These are phyloP conservation scores for Sycobia sp. DNA, from an alignment of 1,140 invertebrate species.

Conservation along the genomic window DNA sequence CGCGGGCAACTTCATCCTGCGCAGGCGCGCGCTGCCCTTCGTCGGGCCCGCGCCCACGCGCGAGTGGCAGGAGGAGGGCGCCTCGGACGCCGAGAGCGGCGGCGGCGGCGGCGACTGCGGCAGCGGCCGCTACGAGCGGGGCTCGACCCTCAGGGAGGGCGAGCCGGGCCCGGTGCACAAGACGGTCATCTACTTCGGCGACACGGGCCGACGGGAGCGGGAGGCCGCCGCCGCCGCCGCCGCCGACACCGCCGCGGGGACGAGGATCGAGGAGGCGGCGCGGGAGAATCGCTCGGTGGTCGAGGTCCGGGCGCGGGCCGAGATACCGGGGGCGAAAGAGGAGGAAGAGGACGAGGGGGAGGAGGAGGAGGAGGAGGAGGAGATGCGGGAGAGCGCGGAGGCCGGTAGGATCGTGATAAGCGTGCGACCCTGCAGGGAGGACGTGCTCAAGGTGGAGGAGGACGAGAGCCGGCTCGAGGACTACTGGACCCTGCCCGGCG, in stretches of 20 bases:
- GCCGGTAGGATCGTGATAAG: constrained; percentile 57
- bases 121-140: constrained; percentile 53
- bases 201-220: constrained; percentile 48
- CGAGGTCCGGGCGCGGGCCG: constrained; percentile 20
- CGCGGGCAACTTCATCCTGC: constrained; percentile 65
- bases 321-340: too few relatives aligned
- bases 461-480: constrained; percentile 60
- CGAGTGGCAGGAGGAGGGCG: constrained; percentile 65
- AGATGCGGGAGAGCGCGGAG: constrained; percentile 49
- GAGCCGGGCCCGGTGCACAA: constrained; percentile 66
- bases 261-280: too few relatives aligned
- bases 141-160: too few relatives aligned
- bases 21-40: constrained; percentile 62
- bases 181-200: constrained; percentile 74
- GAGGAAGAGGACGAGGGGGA: constrained; percentile 30
- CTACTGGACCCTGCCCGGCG: constrained; percentile 56
- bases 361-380: constrained; percentile 41
- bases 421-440: constrained; percentile 59
- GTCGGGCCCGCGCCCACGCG: constrained; percentile 56
- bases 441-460: constrained; percentile 54
- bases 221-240: too few relatives aligned
- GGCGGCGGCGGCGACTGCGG: constrained; percentile 54
- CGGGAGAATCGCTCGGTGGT: constrained; percentile 29
- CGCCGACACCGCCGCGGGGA: too few relatives aligned
- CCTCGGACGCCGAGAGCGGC: constrained; percentile 58